Evolutionary conservation across 2,888 invertebrate species (phyloP).

Genomic region (Sphaerophoria rueppellii): DNA sequence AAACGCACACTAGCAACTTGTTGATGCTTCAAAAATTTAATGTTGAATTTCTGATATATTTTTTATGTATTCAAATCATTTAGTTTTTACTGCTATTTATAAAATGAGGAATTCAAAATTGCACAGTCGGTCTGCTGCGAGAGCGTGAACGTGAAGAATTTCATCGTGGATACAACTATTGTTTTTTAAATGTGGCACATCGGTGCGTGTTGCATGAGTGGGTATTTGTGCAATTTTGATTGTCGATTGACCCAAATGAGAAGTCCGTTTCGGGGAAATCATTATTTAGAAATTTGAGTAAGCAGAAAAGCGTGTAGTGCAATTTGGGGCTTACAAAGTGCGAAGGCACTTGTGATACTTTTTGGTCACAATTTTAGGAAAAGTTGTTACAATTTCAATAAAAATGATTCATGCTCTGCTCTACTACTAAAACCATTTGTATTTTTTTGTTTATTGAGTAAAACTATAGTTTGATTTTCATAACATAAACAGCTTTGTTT

Average conservation of each 20-base stretch:
- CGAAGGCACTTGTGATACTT: background rate
- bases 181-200: background rate
- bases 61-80: conserved; percentile 44
- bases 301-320: background rate
- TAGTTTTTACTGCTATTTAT: conserved; percentile 53
- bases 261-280: conserved; percentile 10
- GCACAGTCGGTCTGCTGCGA: conserved; percentile 6
- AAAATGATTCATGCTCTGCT: no score
- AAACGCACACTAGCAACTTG: conserved; percentile 14
- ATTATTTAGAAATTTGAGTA: conserved; percentile 9
- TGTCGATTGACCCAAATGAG: conserved; percentile 25
- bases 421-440: background rate
- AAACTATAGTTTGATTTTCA: background rate
- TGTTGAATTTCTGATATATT: conserved; percentile 10
- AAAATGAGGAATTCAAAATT: conserved; percentile 60
- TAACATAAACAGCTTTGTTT: background rate
- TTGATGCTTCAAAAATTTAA: conserved; percentile 39
- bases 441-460: background rate
- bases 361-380: background rate
- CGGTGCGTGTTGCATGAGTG: background rate
- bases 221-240: conserved; percentile 8
- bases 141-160: conserved; percentile 4
- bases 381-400: no score
- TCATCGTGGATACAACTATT: conserved; percentile 12
- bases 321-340: background rate